A percentile compares a stretch with the other conserved stretches of the same genome.
Evolutionary conservation across 2,888 invertebrate species (phyloP).

Genomic region (Hyposoter didymator): DNA sequence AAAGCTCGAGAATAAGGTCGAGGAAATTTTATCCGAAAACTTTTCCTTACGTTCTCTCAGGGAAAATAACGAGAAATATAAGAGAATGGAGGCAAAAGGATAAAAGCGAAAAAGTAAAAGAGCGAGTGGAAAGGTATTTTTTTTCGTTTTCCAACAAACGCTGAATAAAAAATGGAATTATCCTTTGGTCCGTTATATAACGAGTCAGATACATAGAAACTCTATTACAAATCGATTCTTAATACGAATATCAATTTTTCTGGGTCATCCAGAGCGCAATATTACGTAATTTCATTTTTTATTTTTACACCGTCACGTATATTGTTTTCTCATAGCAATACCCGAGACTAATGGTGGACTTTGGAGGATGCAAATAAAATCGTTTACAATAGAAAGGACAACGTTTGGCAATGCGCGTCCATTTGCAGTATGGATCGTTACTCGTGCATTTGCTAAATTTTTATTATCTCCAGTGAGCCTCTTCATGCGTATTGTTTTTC

Average conservation of each 20-base stretch:
- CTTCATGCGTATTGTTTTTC: conserved; percentile 38
- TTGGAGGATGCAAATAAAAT: conserved; percentile 4
- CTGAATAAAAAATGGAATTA: not conserved
- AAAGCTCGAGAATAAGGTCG: not conserved
- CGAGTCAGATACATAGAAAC: not conserved
- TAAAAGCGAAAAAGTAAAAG: not conserved
- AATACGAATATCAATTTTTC: not conserved
- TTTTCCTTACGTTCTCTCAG: conserved; percentile 26
- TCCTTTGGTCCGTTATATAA: too few relatives aligned
- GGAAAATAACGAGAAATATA: conserved; percentile 28
- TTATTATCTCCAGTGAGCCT: not conserved
- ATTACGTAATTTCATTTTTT: not conserved
- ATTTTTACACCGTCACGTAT: conserved; percentile 1
- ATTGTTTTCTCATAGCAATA: conserved; percentile 14
- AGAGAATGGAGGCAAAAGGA: not conserved
- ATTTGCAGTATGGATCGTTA: not conserved
- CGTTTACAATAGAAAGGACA: conserved; percentile 13
- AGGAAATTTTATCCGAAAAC: conserved; percentile 53
- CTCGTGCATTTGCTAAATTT: not conserved
- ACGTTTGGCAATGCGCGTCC: conserved; percentile 15
- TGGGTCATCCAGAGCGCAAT: not conserved
- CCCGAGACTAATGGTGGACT: conserved; percentile 14
- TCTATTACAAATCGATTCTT: not conserved
- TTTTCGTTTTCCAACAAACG: not conserved
- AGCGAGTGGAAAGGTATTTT: not conserved